phyloP scores from a whole-genome alignment of 1,140 invertebrate species.

The Procambarus virginalis region DNA sequence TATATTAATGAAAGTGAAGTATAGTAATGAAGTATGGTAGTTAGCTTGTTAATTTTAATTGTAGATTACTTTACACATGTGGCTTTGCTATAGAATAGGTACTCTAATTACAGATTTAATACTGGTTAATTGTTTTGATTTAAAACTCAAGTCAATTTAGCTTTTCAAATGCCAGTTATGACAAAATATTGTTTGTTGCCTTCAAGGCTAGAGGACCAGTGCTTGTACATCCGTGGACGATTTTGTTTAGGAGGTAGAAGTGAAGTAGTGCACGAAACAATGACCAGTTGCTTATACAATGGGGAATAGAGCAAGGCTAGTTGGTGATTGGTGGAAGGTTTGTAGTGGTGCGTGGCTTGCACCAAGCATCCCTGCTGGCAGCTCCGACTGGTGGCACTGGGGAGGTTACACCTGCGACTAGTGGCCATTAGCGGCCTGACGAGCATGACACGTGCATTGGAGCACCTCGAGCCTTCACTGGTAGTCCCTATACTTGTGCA shows the following conservation, averaged over 20 bases:
- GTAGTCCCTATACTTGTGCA: background rate
- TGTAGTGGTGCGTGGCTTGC: constrained; percentile 16
- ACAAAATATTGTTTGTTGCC: background rate
- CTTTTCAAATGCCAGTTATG: background rate
- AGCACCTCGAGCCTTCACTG: background rate
- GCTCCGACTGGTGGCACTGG: constrained; percentile 42
- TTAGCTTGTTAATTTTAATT: background rate
- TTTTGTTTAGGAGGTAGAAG: background rate
- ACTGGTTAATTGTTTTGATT: background rate
- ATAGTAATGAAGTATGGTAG: background rate
- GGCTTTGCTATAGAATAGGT: background rate
- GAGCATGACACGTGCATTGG: constrained; percentile 18
- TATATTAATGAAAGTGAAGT: background rate
- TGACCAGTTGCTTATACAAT: background rate
- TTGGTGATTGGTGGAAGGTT: constrained; percentile 21
- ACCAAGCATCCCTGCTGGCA: constrained; percentile 49
- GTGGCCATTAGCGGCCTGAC: constrained; percentile 11
- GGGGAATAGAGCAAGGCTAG: constrained; percentile 2
- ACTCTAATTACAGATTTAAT: background rate
- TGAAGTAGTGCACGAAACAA: background rate
- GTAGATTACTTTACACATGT: background rate
- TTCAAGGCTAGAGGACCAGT: background rate
- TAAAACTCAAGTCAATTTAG: background rate
- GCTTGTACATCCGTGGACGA: background rate
- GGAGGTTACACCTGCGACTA: constrained; percentile 41